phyloP scores from a whole-genome alignment of 2,888 invertebrate genomes.

The Lymantria dispar region DNA sequence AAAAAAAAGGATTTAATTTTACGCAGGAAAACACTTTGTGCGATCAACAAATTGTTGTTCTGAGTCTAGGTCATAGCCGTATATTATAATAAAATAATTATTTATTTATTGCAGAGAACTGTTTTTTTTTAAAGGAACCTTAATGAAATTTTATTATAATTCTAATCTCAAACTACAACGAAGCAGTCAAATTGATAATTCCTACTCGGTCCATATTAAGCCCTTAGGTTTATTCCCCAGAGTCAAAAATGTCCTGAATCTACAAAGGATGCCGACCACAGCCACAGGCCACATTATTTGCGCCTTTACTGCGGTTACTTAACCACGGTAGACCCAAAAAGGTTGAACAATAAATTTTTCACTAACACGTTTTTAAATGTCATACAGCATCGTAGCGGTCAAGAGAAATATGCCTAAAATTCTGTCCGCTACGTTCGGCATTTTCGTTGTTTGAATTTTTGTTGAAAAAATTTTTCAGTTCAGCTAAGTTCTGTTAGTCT shows the following conservation, averaged over 20 bases:
- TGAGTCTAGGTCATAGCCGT: no score
- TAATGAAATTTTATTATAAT: no score
- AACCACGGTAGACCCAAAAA: slow-evolving; percentile 13
- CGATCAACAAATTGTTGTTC: no score
- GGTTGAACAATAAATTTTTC: slow-evolving; percentile 25
- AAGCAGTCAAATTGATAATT: not conserved
- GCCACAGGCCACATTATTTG: slow-evolving; percentile 13
- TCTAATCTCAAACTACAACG: no score
- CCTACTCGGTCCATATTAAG: not conserved
- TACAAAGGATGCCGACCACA: slow-evolving; percentile 21
- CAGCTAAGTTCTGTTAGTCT: no score
- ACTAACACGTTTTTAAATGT: slow-evolving; percentile 19
- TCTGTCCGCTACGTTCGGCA: not conserved
- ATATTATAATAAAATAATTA: no score
- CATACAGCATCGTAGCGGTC: slow-evolving; percentile 4
- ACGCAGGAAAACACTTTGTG: no score
- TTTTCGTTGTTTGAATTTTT: slow-evolving; percentile 1
- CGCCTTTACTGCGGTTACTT: slow-evolving; percentile 12
- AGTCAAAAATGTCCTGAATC: slow-evolving; percentile 13
- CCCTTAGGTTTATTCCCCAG: not conserved
- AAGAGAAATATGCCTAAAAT: slow-evolving; percentile 10
- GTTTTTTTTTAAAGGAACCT: no score
- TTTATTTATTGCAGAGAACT: no score
- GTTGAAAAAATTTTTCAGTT: not conserved
- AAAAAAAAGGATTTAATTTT: no score